phyloP scores from a whole-genome alignment of 2,888 invertebrate genomes.

The Himalopsyche kuldschensis region DNA sequence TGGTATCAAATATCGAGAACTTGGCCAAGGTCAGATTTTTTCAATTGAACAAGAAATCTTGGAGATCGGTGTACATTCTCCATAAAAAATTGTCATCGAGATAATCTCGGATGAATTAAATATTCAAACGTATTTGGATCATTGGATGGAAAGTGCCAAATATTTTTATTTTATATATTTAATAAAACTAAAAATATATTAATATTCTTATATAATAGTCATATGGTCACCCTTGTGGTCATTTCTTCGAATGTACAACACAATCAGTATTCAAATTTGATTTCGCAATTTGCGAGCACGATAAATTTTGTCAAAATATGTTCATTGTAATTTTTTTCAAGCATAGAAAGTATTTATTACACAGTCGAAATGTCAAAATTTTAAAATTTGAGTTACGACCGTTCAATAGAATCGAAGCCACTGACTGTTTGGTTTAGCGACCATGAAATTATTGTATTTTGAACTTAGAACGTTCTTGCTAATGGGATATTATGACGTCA shows the following conservation, averaged over 20 bases:
- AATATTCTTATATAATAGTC: too few species aligned
- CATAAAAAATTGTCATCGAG: too few species aligned
- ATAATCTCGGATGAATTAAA: too few species aligned
- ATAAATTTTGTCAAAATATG: not conserved
- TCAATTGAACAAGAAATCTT: too few species aligned
- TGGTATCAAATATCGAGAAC: too few species aligned
- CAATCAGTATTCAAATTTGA: not conserved
- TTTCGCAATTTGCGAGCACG: not conserved
- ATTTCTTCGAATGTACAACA: not conserved
- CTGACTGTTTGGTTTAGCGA: not conserved
- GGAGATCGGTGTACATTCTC: too few species aligned
- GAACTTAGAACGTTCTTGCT: not conserved
- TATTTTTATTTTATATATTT: too few species aligned
- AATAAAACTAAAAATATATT: too few species aligned
- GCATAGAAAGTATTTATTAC: not conserved
- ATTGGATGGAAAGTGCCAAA: too few species aligned
- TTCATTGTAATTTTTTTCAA: not conserved
- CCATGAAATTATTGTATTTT: not conserved
- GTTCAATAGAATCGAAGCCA: not conserved
- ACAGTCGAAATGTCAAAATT: not conserved
- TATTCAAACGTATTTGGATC: too few species aligned
- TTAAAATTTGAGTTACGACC: not conserved
- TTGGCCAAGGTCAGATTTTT: too few species aligned
- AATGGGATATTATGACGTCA: not conserved
- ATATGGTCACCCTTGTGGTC: not conserved